These are phyloP conservation scores for Craseonycteris thonglongyai DNA, from an alignment of 2,113 vertebrate genomes.

Conservation along the genomic window DNA sequence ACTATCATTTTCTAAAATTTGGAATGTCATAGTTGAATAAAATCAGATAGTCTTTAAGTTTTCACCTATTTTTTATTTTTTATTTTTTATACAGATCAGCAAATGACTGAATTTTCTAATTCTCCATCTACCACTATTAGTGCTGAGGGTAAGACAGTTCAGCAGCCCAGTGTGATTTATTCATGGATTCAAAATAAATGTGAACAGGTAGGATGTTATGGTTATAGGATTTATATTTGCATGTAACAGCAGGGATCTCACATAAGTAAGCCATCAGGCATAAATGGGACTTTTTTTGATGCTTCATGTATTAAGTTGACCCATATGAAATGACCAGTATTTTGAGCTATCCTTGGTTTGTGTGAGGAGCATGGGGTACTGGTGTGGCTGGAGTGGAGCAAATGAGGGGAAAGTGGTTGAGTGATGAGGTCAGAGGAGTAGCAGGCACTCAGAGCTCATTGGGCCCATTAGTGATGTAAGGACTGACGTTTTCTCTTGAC, in stretches of 20 bases:
- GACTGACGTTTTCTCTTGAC: neutral
- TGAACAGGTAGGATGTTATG: conserved; percentile 85
- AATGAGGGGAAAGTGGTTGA: neutral
- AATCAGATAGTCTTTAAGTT: neutral
- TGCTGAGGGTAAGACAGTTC: conserved; percentile 51
- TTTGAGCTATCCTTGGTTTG: neutral
- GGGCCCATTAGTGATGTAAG: neutral
- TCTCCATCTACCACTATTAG: conserved; percentile 41
- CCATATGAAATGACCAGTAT: neutral
- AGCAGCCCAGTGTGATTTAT: conserved; percentile 73
- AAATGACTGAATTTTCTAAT: conserved; percentile 71
- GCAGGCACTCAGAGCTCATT: neutral
- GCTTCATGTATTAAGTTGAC: neutral
- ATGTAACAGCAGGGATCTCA: neutral
- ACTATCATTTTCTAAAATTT: neutral
- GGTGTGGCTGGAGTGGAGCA: neutral
- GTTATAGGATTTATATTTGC: neutral
- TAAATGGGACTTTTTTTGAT: neutral
- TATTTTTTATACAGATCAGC: conserved; percentile 73
- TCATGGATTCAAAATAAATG: conserved; percentile 89
- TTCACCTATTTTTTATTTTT: conserved; percentile 8
- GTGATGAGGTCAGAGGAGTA: neutral
- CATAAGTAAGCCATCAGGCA: neutral
- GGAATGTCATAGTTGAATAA: neutral
- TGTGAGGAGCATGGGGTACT: neutral